Evolutionary conservation across 2,113 vertebrate genomes (phyloP).

Genomic region (Elanoides forficatus): DNA sequence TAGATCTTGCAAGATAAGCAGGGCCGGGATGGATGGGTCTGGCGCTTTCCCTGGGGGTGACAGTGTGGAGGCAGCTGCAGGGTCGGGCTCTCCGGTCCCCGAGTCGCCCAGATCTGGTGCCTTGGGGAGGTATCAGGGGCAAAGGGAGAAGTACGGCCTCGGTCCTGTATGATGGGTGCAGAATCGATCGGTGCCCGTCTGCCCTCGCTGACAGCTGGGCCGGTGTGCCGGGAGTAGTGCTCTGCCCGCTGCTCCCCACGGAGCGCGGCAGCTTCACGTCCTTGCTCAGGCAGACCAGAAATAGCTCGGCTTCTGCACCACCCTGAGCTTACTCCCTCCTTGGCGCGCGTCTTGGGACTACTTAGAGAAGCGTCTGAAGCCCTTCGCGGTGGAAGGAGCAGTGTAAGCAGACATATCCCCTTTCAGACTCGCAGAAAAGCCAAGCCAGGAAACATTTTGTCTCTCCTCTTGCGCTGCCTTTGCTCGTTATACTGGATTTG

Average conservation of each 20-base stretch:
- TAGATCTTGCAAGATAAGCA: conserved; percentile 21
- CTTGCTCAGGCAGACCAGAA: background rate
- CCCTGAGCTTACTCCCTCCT: fast-evolving
- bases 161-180: fast-evolving
- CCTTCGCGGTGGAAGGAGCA: background rate
- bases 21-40: background rate
- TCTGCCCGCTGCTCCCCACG: background rate
- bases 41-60: background rate
- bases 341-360: fast-evolving
- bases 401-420: background rate
- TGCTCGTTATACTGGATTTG: fast-evolving
- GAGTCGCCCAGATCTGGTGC: background rate
- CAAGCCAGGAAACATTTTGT: background rate
- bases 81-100: background rate
- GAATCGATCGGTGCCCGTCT: fast-evolving
- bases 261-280: fast-evolving
- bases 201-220: fast-evolving
- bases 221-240: fast-evolving
- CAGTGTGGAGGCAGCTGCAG: background rate
- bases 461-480: background rate
- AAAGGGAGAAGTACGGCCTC: fast-evolving
- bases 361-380: background rate
- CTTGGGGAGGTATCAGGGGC: fast-evolving
- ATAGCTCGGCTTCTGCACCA: fast-evolving
- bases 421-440: background rate